Evolutionary conservation across 2,888 invertebrate genomes (phyloP), one percentile per base, ranked within the genome.

Genomic region (Caenorhabditis panamensis): DNA sequence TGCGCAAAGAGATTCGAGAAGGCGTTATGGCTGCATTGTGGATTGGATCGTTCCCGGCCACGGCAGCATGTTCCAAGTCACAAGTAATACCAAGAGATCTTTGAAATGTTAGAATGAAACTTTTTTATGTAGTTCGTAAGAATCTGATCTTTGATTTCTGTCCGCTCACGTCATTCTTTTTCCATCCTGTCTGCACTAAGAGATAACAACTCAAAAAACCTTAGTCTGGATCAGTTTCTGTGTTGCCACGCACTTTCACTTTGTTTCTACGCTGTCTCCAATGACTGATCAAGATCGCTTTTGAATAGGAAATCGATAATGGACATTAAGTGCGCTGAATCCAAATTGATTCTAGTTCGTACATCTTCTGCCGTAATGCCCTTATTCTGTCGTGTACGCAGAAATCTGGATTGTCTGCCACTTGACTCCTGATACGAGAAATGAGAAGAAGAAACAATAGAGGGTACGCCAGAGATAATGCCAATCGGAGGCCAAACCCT

Each of bases 11-110:
- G 78, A 78, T 47, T 68, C 81, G 26, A 68, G 83, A 54, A 68
- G 82, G 54, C 63, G 71, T 11, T 82, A 72, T 75, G 85, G 77
- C 62, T 82, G 82, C 69, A 68, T 78, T 36, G 86, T 76, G 54
- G 53, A 89, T 68, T 89, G 82, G 82, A 89, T 90, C 56, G 86
- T 90, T 20, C 90, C 90, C 0, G 90, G 87, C 24, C 87, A 87
- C 49, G 87, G 87, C 18, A 80, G 63, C 22, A 81, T 84, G 22
- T 87, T 87, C 54, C 68, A 68, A 31, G 80, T 87, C 16, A 83
- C 82, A 13, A 13, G 49, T 1, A 53, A 72, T 28, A 51, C 84
- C 1, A 77, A 82, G 28, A 53, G 36, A 20, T 47, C 66, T 26
- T 80, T 85, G 54, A 82, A 83, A 59, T 86, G 86, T 66, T 85